Evolutionary conservation across 2,113 vertebrate species (phyloP).

Genomic region (Pleuronectes platessa): DNA sequence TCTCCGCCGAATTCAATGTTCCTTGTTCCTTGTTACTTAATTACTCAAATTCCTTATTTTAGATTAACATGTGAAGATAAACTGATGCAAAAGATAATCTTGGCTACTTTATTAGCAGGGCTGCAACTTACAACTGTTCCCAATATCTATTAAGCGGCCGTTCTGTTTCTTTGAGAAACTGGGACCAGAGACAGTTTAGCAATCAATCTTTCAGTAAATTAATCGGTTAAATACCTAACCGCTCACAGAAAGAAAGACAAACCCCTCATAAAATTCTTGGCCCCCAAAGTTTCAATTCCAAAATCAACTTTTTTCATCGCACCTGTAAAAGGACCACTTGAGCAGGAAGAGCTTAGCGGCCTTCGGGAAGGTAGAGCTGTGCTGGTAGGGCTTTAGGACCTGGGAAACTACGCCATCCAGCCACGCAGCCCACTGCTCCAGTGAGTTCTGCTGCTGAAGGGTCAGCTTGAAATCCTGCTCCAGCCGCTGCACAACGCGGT

Average conservation of each 20-base stretch:
- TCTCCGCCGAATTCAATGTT: neutral
- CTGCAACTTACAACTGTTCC: neutral
- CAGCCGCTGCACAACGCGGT: constrained; percentile 90
- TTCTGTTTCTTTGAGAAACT: too few species aligned
- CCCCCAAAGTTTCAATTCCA: neutral
- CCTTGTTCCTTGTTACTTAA: neutral
- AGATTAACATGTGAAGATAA: neutral
- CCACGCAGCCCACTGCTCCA: constrained; percentile 96
- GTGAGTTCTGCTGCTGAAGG: constrained; percentile 94
- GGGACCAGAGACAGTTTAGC: too few species aligned
- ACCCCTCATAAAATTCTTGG: too few species aligned
- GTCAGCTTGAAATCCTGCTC: constrained; percentile 97
- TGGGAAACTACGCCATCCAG: constrained; percentile 92
- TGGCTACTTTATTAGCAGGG: neutral
- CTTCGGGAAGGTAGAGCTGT: constrained; percentile 88
- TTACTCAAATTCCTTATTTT: neutral
- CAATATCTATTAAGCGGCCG: neutral
- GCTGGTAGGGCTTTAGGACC: constrained; percentile 93
- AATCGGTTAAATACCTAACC: too few species aligned
- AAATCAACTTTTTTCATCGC: neutral
- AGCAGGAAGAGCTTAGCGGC: constrained; percentile 94
- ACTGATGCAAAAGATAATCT: neutral
- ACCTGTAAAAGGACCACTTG: constrained; percentile 98
- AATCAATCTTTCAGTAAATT: too few species aligned
- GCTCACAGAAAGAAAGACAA: too few species aligned